phyloP scores from a whole-genome alignment of 2,113 vertebrate species.

The Ramphastos sulfuratus region DNA sequence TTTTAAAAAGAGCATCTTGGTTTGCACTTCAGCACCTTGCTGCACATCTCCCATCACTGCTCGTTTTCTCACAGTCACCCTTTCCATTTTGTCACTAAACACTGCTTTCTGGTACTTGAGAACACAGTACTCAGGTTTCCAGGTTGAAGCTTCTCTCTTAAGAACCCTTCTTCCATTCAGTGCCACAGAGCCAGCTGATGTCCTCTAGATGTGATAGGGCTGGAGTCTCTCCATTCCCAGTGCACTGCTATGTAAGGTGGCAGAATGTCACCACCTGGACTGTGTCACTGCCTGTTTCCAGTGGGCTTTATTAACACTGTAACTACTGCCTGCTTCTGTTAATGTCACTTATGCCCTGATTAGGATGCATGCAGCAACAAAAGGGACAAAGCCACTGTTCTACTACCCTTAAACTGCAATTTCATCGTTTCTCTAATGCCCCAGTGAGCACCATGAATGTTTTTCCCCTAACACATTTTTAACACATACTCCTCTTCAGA shows the following conservation, averaged over 20 bases:
- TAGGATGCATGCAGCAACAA: fast-evolving
- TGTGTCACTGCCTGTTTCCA: neutral
- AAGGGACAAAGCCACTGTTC: neutral
- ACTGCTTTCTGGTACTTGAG: neutral
- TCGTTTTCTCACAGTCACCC: neutral
- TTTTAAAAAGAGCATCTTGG: neutral
- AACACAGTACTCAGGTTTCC: neutral
- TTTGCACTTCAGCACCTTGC: neutral
- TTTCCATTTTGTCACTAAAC: neutral
- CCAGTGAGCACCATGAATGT: neutral
- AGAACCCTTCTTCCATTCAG: neutral
- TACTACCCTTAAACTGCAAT: neutral
- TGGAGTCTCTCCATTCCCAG: neutral
- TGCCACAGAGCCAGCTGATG: neutral
- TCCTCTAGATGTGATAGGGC: neutral
- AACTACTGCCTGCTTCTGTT: neutral
- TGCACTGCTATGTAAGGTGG: neutral
- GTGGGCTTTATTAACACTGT: neutral
- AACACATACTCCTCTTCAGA: neutral
- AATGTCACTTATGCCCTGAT: neutral
- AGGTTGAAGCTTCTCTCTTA: neutral
- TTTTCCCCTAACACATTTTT: neutral
- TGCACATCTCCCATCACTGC: fast-evolving
- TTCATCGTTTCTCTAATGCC: neutral
- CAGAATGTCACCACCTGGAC: neutral